A percentile compares a stretch with the other conserved stretches of the same genome.
Conservation (phyloP, 1,140 invertebrate species). For the Leptonema lineaticorne region DNA sequence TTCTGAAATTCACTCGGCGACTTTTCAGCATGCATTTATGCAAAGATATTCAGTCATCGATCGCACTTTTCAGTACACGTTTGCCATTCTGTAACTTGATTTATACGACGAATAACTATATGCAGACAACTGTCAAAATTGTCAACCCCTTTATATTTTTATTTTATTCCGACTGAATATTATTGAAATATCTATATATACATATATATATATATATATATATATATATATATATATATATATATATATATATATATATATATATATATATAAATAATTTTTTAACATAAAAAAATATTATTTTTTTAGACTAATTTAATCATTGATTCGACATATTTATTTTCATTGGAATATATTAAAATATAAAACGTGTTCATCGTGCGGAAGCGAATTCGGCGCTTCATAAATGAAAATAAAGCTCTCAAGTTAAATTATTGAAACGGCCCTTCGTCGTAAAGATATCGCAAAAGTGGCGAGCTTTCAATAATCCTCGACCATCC, state of each 20-base stretch:
- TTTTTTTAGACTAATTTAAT: background rate
- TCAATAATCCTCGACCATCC: no score
- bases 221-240: background rate
- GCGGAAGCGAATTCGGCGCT: no score
- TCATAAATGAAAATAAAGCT: no score
- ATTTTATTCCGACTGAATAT: background rate
- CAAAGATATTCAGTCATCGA: constrained; percentile 23
- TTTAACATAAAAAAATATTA: background rate
- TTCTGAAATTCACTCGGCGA: background rate
- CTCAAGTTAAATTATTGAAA: no score
- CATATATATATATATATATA: background rate
- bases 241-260: background rate
- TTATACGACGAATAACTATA: background rate
- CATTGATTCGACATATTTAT: no score
- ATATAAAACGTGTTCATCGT: no score
- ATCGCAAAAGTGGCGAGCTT: no score
- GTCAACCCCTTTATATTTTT: background rate
- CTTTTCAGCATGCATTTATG: constrained; percentile 27
- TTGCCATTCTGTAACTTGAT: background rate
- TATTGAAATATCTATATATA: background rate
- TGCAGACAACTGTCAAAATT: background rate
- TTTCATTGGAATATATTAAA: no score
- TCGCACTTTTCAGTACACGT: background rate
- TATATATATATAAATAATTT: background rate
- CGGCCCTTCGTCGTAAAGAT: no score